Percentiles rank a stretch among this genome's conserved stretches.
These are phyloP conservation scores for Meda fulgida DNA, from an alignment of 2,797 vertebrate genomes.

Conservation along the genomic window DNA sequence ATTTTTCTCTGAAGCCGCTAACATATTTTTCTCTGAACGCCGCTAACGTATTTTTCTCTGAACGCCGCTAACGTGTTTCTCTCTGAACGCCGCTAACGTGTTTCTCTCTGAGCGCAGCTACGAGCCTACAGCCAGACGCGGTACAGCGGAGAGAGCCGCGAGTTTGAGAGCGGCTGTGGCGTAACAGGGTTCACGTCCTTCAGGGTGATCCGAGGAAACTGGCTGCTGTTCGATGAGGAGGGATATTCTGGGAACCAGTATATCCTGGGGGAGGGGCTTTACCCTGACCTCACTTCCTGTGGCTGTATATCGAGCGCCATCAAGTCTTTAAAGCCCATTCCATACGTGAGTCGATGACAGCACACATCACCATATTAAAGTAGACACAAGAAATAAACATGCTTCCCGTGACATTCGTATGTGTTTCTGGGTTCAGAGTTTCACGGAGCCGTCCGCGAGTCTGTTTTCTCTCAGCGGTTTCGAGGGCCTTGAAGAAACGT, in stretches of 20 bases:
- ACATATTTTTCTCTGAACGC: too few relatives aligned
- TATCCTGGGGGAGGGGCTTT: constrained; percentile 85
- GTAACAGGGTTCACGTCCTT: constrained; percentile 79
- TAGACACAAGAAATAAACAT: not conserved
- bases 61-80: too few relatives aligned
- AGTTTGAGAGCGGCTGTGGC: constrained; percentile 78
- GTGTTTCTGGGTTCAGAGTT: constrained; percentile 71
- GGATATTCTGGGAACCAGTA: constrained; percentile 78
- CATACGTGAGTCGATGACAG: constrained; percentile 76
- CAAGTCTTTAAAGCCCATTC: constrained; percentile 83
- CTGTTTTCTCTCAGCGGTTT: constrained; percentile 83
- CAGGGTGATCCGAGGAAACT: constrained; percentile 85
- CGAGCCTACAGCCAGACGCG: constrained; percentile 79
- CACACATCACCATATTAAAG: not conserved
- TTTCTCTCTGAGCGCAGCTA: constrained; percentile 74
- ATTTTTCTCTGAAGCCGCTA: too few relatives aligned
- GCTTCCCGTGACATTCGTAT: not conserved
- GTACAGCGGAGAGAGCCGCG: constrained; percentile 79
- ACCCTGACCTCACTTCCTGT: constrained; percentile 81
- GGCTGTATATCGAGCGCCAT: constrained; percentile 77
- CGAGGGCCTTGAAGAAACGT: constrained; percentile 80
- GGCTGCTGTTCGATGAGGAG: constrained; percentile 82
- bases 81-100: not conserved
- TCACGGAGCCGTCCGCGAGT: constrained; percentile 83
- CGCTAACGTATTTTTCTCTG: too few relatives aligned